phyloP scores from a whole-genome alignment of 2,113 vertebrate species.

The Corythornis madagascariensis region DNA sequence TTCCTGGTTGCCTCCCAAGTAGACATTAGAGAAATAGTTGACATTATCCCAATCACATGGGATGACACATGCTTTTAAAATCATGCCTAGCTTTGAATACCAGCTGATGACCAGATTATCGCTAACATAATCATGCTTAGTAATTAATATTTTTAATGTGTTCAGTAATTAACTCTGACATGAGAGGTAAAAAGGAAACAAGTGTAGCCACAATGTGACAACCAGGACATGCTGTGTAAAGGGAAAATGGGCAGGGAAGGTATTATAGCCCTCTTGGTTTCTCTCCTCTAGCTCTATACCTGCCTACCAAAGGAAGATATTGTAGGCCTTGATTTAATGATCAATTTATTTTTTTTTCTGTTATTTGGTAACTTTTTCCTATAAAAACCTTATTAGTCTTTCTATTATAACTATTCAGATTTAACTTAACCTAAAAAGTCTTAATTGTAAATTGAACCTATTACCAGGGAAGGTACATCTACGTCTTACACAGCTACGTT shows the following conservation, averaged over 20 bases:
- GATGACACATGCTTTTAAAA: neutral
- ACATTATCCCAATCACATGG: neutral
- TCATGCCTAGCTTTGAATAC: neutral
- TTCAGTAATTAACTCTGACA: neutral
- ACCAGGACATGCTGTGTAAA: fast-evolving
- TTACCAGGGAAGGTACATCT: neutral
- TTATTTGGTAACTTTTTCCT: no score
- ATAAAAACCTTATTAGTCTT: neutral
- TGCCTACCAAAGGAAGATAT: neutral
- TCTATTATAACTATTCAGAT: neutral
- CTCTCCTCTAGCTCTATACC: fast-evolving
- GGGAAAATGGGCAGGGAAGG: neutral
- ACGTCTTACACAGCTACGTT: neutral
- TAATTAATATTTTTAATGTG: neutral
- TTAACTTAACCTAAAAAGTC: neutral
- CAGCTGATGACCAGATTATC: neutral
- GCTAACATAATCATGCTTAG: neutral
- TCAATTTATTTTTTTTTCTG: neutral
- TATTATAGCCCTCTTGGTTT: neutral
- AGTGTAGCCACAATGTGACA: neutral
- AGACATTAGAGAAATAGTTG: neutral
- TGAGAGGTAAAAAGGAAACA: neutral
- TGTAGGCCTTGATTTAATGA: neutral
- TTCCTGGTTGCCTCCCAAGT: neutral
- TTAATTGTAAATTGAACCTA: neutral